phyloP scores from a whole-genome alignment of 2,797 vertebrate species.

The Urophycis tenuis region DNA sequence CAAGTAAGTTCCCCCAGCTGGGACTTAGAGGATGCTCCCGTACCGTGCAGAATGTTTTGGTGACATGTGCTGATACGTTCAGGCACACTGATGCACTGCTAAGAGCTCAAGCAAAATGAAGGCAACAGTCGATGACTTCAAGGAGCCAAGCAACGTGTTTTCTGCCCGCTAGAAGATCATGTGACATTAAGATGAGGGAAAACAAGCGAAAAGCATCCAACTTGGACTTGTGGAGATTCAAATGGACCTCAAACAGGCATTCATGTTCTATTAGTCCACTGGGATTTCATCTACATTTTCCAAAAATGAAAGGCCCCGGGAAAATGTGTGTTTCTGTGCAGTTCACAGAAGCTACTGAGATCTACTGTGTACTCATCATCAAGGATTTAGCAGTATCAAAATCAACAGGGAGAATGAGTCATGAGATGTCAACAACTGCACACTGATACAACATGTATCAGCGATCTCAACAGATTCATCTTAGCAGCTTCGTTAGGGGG shows the following conservation, averaged over 20 bases:
- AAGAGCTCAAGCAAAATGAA: not conserved
- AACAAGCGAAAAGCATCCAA: not conserved
- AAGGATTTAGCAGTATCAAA: not conserved
- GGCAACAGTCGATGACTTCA: too few relatives aligned
- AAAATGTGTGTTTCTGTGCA: not conserved
- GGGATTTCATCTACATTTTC: not conserved
- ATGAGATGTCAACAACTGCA: not conserved
- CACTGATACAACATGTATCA: not conserved
- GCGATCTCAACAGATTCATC: not conserved
- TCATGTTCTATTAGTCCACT: not conserved
- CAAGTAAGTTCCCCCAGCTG: not conserved
- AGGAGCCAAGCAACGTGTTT: not conserved
- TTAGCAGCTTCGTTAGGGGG: not conserved
- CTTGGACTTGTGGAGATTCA: not conserved
- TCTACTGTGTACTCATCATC: not conserved
- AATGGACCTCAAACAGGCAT: not conserved
- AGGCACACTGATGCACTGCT: not conserved
- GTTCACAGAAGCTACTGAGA: not conserved
- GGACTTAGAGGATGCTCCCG: not conserved
- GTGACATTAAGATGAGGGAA: not conserved
- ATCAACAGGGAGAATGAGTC: not conserved
- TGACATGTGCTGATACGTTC: not conserved
- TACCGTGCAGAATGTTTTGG: not conserved
- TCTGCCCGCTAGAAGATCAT: not conserved
- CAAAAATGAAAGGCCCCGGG: not conserved